phyloP scores from a whole-genome alignment of 2,888 invertebrate genomes.

The Hofmannophila pseudospretella region DNA sequence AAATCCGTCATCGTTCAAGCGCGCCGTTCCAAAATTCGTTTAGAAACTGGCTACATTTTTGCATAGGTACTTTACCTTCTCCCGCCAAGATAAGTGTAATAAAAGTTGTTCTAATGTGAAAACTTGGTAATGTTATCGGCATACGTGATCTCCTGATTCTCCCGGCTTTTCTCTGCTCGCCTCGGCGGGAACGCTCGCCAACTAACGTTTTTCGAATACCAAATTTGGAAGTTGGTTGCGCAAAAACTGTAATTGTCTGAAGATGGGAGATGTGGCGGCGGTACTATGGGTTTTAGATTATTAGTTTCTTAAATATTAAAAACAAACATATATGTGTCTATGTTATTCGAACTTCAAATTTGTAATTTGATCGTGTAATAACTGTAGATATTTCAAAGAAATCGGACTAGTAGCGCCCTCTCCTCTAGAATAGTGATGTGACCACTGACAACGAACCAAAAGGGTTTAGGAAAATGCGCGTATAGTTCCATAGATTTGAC shows the following conservation, averaged over 20 bases:
- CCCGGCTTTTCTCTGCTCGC: conserved; percentile 48
- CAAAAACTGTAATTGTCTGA: conserved; percentile 46
- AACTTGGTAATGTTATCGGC: conserved; percentile 75
- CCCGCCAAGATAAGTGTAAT: conserved; percentile 69
- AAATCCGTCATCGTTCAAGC: conserved; percentile 17
- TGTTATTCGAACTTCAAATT: too few species aligned
- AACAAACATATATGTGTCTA: too few species aligned
- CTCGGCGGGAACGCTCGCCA: conserved; percentile 26
- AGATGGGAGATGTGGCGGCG: conserved; percentile 20
- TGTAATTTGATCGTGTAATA: too few species aligned
- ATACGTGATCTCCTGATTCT: conserved; percentile 66
- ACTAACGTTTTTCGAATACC: conserved; percentile 56
- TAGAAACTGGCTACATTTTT: conserved; percentile 44
- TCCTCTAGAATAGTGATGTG: too few species aligned
- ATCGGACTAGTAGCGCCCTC: too few species aligned
- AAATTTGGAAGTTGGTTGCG: conserved; percentile 25
- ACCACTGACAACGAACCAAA: too few species aligned
- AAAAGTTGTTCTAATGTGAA: conserved; percentile 72
- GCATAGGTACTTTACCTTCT: conserved; percentile 49
- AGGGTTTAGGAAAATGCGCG: too few species aligned
- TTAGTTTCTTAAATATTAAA: too few species aligned
- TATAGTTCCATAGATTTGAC: too few species aligned
- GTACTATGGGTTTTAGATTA: neutral
- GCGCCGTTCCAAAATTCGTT: neutral
- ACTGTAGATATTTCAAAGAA: too few species aligned